Conservation (phyloP, 2,888 invertebrate species). For the Rotaria socialis region DNA sequence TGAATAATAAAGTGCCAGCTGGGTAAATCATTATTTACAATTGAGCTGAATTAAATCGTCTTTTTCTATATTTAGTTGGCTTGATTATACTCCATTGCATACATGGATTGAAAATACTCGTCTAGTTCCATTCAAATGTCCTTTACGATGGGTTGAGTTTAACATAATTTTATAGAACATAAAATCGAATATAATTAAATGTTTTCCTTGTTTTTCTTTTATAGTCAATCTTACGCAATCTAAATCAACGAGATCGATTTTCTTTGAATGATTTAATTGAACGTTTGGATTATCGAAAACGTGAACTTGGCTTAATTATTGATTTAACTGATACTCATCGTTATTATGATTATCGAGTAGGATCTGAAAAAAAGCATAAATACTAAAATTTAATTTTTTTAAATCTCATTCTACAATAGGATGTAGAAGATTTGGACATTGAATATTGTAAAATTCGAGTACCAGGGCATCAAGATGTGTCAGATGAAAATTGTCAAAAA, state of each 20-base stretch:
- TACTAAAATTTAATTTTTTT: not conserved
- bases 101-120: not conserved
- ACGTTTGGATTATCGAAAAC: not conserved
- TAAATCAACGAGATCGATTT: not conserved
- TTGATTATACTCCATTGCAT: constrained; percentile 1
- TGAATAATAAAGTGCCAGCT: not conserved
- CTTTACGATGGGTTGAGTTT: not conserved
- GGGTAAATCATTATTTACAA: not conserved
- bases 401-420: not conserved
- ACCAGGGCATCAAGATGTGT: not conserved
- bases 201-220: not conserved
- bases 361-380: not conserved
- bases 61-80: constrained; percentile 3
- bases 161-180: not conserved
- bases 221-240: not conserved
- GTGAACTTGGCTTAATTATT: constrained; percentile 36
- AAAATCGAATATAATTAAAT: not conserved
- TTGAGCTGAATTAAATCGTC: not conserved
- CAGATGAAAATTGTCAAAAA: not conserved
- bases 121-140: constrained; percentile 40
- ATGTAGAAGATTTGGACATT: not conserved
- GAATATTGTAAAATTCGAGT: constrained; percentile 14
- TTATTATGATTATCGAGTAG: constrained; percentile 39
- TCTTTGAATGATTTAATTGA: constrained; percentile 8
- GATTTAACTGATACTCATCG: constrained; percentile 42